A percentile compares a stretch with the other conserved stretches of the same genome.
These are phyloP conservation scores for Thomomys bottae DNA, from an alignment of 2,113 vertebrate genomes.

Conservation along the genomic window DNA sequence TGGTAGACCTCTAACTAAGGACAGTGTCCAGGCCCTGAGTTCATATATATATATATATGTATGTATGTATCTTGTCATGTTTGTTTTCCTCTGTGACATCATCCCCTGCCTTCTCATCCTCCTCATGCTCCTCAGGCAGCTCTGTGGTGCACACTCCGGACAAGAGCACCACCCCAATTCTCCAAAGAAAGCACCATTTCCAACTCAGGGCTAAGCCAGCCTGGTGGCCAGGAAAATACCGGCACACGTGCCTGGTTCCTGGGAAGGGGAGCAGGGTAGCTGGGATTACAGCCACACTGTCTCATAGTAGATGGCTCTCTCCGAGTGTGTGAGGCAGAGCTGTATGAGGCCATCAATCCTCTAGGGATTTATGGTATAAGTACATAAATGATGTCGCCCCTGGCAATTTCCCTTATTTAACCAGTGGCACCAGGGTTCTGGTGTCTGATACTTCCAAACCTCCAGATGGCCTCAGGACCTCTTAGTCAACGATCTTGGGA, in stretches of 20 bases:
- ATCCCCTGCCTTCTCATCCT: not conserved
- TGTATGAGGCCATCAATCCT: not conserved
- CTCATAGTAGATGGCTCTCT: not conserved
- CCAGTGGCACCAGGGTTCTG: not conserved
- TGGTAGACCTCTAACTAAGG: no score
- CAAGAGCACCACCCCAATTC: not conserved
- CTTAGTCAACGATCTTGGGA: not conserved
- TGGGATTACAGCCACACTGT: not conserved
- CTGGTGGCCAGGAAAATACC: not conserved
- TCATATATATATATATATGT: no score
- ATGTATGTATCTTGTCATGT: not conserved
- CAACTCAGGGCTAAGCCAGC: not conserved
- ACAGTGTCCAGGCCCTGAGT: no score
- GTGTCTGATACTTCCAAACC: not conserved
- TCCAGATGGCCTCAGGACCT: not conserved
- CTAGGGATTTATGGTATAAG: not conserved
- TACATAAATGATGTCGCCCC: not conserved
- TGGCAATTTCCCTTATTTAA: not conserved
- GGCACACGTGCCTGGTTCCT: not conserved
- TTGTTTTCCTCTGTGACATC: not conserved
- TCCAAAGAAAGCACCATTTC: not conserved
- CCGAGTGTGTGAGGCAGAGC: not conserved
- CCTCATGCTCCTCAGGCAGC: no score
- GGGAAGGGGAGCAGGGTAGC: not conserved
- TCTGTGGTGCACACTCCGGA: not conserved